Conservation (phyloP, 2,797 vertebrate genomes). For the Morelia viridis region DNA sequence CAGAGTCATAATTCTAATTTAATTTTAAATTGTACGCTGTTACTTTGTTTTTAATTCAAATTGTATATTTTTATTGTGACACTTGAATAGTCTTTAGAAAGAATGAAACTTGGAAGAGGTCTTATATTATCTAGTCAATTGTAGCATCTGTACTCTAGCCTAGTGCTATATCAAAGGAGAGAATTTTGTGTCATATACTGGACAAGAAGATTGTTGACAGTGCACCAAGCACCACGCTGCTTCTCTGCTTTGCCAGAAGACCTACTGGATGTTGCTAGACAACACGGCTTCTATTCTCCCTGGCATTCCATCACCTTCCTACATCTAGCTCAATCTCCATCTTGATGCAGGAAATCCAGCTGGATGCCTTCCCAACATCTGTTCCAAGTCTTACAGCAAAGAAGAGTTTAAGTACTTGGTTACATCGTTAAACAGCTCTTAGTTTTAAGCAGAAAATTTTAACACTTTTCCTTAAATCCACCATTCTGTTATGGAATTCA, state of each 20-base stretch:
- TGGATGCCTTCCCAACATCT: not conserved
- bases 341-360: not conserved
- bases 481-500: not conserved
- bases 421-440: not conserved
- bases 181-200: not conserved
- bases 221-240: not conserved
- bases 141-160: not conserved
- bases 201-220: not conserved
- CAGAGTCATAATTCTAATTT: not conserved
- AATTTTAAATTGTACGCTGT: not conserved
- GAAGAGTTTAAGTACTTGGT: not conserved
- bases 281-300: not conserved
- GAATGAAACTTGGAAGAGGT: not conserved
- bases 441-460: not conserved
- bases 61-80: not conserved
- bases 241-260: not conserved
- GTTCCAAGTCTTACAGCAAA: not conserved
- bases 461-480: not conserved
- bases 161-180: not conserved
- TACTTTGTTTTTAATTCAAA: not conserved
- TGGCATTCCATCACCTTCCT: not conserved
- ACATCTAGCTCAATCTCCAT: not conserved
- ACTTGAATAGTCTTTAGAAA: not conserved
- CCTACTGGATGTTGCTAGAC: not conserved
- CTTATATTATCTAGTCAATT: not conserved